A percentile compares a stretch with the other conserved stretches of the same genome.
Evolutionary conservation across 2,888 invertebrate species (phyloP).

Genomic region (Ormyrus nitidulus): DNA sequence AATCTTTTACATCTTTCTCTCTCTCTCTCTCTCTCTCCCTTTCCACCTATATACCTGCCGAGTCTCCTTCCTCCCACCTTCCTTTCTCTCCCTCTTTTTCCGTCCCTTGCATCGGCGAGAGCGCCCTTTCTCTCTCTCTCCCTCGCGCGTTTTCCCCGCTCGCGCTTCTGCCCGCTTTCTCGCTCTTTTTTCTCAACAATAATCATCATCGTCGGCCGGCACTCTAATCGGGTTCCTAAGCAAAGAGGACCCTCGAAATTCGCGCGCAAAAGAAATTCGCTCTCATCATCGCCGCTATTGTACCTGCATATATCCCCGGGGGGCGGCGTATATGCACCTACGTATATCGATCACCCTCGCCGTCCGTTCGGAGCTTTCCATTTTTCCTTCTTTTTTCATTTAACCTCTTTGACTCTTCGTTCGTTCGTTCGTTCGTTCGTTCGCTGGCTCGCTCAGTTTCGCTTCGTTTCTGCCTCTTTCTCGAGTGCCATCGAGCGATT

Average conservation of each 20-base stretch:
- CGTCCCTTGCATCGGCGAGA: background rate
- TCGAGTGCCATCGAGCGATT: slow-evolving; percentile 67
- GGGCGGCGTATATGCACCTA: slow-evolving; percentile 22
- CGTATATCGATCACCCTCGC: slow-evolving; percentile 56
- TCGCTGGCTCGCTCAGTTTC: slow-evolving; percentile 53
- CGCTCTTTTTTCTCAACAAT: slow-evolving; percentile 50
- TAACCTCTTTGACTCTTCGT: slow-evolving; percentile 67
- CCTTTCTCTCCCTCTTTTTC: slow-evolving; percentile 52
- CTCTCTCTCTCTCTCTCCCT: slow-evolving; percentile 59
- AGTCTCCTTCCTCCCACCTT: slow-evolving; percentile 45
- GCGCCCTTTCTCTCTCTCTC: slow-evolving; percentile 1
- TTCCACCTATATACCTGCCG: slow-evolving; percentile 54
- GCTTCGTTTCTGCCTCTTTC: slow-evolving; percentile 61
- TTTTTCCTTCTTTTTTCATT: slow-evolving; percentile 63
- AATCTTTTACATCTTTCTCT: slow-evolving; percentile 67
- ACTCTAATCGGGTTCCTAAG: no score
- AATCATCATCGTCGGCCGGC: slow-evolving; percentile 15
- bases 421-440: slow-evolving; percentile 47
- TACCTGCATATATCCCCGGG: slow-evolving; percentile 25
- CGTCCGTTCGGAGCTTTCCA: slow-evolving; percentile 66
- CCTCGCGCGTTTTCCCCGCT: slow-evolving; percentile 53
- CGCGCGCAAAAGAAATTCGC: slow-evolving; percentile 19
- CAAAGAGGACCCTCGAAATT: slow-evolving; percentile 25
- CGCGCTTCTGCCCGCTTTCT: slow-evolving; percentile 59
- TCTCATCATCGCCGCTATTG: slow-evolving; percentile 32